Evolutionary conservation across 2,113 vertebrate species (phyloP), one percentile per base, ranked within the genome.

Genomic region (Struthio camelus): DNA sequence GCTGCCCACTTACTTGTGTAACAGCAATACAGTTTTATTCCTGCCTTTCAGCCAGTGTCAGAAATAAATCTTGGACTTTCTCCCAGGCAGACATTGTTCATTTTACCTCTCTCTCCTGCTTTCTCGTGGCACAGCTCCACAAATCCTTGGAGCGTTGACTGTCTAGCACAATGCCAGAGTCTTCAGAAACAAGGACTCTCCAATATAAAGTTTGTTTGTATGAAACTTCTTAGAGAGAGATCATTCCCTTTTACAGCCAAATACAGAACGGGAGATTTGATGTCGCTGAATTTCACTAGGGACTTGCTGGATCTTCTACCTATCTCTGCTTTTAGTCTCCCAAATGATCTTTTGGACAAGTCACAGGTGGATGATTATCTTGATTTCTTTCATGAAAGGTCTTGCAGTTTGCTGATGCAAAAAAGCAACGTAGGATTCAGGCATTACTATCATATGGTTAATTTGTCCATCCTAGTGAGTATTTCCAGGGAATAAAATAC

Each of bases 101-200:
- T 69, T 79, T 89, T 50, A 70, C 51, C 75, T 87, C 53, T 76
- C 50, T 86, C n/a, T 62, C 34, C 64, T 66, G 64, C 85, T 83
- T 62, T 81, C 54, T 78, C 46, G 46, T 92, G 93, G 86, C 69
- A 62, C 3, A 5, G 50, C 69, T 85, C 75, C 87, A 87, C 23
- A 0, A 0, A 0, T 8, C 42, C 61, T 46, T 19, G 51, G 50
- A 36, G 72, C 2, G 1, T 14, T 42, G 80, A 20, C 27, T 75
- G 70, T 15, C 50, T 70, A 75, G 44, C 14, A 4, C 50, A 44
- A 6, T 54, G 22, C 54, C 38, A 4, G 50, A 5, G 10, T 16
- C 83, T 73, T 58, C 67, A 5, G 80, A 48, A 83, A 1, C 71
- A 23, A 3, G 15, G 67, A n/a, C 36, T 12, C 30, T 62, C 53